These are phyloP conservation scores for Australoheros facetus DNA, from an alignment of 2,797 vertebrate genomes.

Conservation along the genomic window DNA sequence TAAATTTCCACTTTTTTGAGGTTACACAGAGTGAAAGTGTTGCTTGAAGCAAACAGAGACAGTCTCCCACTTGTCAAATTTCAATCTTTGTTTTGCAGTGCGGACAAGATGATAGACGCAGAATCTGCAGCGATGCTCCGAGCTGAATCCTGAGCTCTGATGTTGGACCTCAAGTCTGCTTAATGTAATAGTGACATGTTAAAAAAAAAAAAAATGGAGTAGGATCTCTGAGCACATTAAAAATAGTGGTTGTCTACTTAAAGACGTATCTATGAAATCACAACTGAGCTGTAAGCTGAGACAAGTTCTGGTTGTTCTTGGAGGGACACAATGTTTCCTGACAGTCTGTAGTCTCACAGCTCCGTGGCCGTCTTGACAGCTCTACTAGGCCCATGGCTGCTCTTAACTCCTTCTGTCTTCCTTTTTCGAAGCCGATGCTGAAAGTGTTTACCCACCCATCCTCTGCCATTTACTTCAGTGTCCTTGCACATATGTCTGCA, in stretches of 20 bases:
- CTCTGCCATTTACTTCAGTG: constrained; percentile 56
- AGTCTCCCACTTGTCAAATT: constrained; percentile 36
- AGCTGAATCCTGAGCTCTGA: constrained; percentile 33
- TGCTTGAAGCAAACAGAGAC: constrained; percentile 32
- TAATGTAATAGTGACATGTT: constrained; percentile 34
- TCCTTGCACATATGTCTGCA: constrained; percentile 64
- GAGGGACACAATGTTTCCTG: constrained; percentile 50
- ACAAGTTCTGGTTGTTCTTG: constrained; percentile 46
- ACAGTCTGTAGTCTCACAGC: constrained; percentile 52
- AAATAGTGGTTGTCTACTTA: constrained; percentile 28
- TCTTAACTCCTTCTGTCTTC: constrained; percentile 65
- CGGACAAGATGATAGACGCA: constrained; percentile 28
- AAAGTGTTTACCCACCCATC: constrained; percentile 59
- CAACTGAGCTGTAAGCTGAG: constrained; percentile 25
- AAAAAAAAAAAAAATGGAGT: neutral
- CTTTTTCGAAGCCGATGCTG: constrained; percentile 41
- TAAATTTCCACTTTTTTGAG: constrained; percentile 1
- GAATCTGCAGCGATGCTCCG: constrained; percentile 16
- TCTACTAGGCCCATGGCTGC: constrained; percentile 48
- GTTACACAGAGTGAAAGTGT: constrained; percentile 41
- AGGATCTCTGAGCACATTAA: constrained; percentile 34
- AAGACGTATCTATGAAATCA: constrained; percentile 42
- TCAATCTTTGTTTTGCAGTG: constrained; percentile 20
- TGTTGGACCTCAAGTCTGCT: constrained; percentile 21
- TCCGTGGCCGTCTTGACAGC: constrained; percentile 51